A percentile compares a stretch with the other conserved stretches of the same genome.
Conservation (phyloP, 1,140 invertebrate species). For the Ceratina australensis region DNA sequence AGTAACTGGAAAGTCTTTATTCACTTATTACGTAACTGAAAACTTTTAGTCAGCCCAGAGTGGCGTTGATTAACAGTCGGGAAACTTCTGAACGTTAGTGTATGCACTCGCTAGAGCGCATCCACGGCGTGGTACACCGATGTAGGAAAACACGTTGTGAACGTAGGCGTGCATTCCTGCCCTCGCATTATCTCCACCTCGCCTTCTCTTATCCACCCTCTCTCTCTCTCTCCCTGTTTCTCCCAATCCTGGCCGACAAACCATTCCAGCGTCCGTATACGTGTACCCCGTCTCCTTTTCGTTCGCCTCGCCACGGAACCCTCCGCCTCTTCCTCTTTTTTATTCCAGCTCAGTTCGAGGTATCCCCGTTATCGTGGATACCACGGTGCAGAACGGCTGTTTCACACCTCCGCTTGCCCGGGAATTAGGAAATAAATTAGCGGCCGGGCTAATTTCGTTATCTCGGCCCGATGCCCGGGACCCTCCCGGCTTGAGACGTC, state of each 20-base stretch:
- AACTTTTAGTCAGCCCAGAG: no score
- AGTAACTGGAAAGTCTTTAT: no score
- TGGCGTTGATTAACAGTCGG: no score
- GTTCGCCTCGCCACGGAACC: constrained; percentile 44
- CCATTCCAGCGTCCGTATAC: constrained; percentile 45
- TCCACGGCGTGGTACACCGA: constrained; percentile 72
- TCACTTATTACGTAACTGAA: no score
- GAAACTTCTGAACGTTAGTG: no score
- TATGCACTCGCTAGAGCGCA: constrained; percentile 64
- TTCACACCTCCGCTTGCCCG: constrained; percentile 78
- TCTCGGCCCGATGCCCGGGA: constrained; percentile 69
- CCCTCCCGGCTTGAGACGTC: constrained; percentile 72
- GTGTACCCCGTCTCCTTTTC: constrained; percentile 19
- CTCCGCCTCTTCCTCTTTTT: constrained; percentile 47
- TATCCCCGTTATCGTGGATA: constrained; percentile 62
- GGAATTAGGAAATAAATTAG: constrained; percentile 80
- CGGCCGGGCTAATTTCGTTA: constrained; percentile 78
- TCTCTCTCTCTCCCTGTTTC: constrained; percentile 16
- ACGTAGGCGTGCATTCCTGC: constrained; percentile 77
- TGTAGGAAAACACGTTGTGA: constrained; percentile 73
- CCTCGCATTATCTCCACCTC: constrained; percentile 73
- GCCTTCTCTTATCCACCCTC: constrained; percentile 41
- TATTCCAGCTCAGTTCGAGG: constrained; percentile 44
- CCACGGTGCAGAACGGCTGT: constrained; percentile 75
- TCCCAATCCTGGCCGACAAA: constrained; percentile 12